These are phyloP conservation scores for Dioctria linearis DNA, from an alignment of 2,888 invertebrate species.

Conservation along the genomic window DNA sequence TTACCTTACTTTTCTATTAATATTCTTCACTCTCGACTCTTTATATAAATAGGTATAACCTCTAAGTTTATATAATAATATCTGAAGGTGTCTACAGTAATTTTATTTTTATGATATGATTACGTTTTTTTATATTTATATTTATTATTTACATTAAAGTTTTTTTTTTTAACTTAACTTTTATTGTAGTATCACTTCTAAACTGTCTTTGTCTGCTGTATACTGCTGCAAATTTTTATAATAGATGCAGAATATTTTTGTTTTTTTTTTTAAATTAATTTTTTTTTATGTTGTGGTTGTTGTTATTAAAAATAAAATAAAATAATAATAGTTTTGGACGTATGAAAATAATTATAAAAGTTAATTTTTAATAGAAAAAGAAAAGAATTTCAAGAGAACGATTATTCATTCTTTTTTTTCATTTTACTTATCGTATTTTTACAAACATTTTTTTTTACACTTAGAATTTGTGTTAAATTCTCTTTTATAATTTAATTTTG, in stretches of 20 bases:
- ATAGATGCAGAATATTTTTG: too few relatives aligned
- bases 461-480: too few relatives aligned
- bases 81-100: constrained; percentile 32
- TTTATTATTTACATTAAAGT: constrained; percentile 48
- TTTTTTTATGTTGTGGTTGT: neutral
- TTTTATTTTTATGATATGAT: constrained; percentile 45
- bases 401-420: neutral
- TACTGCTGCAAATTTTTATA: neutral
- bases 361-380: too few relatives aligned
- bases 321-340: too few relatives aligned
- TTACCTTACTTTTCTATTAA: constrained; percentile 6
- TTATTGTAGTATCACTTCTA: constrained; percentile 52
- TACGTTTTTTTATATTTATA: constrained; percentile 29
- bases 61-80: constrained; percentile 23
- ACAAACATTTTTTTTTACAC: neutral
- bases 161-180: constrained; percentile 33
- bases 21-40: neutral
- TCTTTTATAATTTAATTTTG: too few relatives aligned
- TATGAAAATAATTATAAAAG: too few relatives aligned
- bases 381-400: too few relatives aligned
- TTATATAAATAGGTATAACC: neutral
- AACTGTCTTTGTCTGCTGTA: constrained; percentile 14
- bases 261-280: neutral
- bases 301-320: too few relatives aligned
- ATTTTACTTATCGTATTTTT: neutral